Evolutionary conservation across 1,140 invertebrate species (phyloP), one percentile per base, ranked within the genome.

Genomic region (Saxidomus purpurata): DNA sequence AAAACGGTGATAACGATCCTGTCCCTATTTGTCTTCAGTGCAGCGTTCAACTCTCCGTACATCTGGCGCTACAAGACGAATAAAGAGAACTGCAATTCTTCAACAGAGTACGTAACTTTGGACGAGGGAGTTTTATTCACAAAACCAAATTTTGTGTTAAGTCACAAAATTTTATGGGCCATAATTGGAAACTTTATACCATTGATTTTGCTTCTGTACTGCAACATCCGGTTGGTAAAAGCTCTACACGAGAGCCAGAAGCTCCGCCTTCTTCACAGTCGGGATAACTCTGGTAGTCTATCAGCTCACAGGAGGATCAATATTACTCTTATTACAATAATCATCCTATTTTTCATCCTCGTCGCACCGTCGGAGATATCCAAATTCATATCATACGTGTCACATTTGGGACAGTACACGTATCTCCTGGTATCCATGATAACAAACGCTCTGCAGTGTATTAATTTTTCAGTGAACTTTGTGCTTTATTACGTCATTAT

Each of bases 171-270:
- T n/a, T 47, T 94, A 13, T 94, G 93, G 94, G 93, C 93, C 0
- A 90, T 93, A 25, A 77, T 94, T 36, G 94, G 94, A 0, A 94
- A 94, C 82, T 93, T 94, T 63, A 89, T 94, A 15, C 94, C 94
- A 11, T 59, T 94, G 38, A 61, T 90, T 0, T 61, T 94, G 15
- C 88, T 94, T 4, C 71, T 94, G 1, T 92, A 93, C 89, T 93
- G 91, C 71, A 94, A 94, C 89, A 90, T 93, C 19, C 77, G 92
- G 0, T 90, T 94, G n/a, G 91, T 94, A 19, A 85, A 86, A 43
- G 92, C 92, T 0, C 82, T 93, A 1, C 91, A 91, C 25, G 63
- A 90, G 34, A 92, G 91, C 34, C 89, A 90, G 74, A 89, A 88
- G 36, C 89, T 94, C 0, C 90, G 89, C 9, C 79, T 93, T 3